Evolutionary conservation across 2,888 invertebrate genomes (phyloP).

Genomic region (Isoperla grammatica): DNA sequence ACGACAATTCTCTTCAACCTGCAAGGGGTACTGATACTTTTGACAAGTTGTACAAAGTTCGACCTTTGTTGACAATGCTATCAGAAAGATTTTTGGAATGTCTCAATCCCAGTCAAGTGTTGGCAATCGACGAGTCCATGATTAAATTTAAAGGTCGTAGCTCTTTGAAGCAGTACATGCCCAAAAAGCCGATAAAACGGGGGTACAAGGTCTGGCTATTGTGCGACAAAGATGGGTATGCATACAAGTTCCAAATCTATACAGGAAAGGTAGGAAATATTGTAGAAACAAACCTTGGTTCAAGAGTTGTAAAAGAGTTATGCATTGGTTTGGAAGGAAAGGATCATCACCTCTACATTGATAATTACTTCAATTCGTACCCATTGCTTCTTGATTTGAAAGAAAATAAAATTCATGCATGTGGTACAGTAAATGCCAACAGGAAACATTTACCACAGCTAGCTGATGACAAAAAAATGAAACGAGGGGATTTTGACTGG

Average conservation of each 20-base stretch:
- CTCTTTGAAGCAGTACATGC: slow-evolving; percentile 26
- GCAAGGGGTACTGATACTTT: not conserved
- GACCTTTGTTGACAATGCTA: too few relatives aligned
- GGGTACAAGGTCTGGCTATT: slow-evolving; percentile 28
- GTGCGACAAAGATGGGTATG: slow-evolving; percentile 32
- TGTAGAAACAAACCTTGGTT: slow-evolving; percentile 5
- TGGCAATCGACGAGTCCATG: slow-evolving; percentile 19
- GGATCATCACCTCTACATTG: not conserved
- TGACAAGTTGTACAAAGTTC: slow-evolving; percentile 12
- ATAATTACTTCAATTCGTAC: too few relatives aligned
- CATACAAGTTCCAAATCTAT: slow-evolving; percentile 37
- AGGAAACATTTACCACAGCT: too few relatives aligned
- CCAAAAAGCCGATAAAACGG: slow-evolving; percentile 28
- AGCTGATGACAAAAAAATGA: too few relatives aligned
- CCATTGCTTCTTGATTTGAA: too few relatives aligned
- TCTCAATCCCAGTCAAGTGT: too few relatives aligned
- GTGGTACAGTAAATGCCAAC: too few relatives aligned
- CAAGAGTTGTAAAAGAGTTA: slow-evolving; percentile 19
- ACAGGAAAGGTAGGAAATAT: slow-evolving; percentile 35
- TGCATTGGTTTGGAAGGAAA: slow-evolving; percentile 7
- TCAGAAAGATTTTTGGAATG: not conserved
- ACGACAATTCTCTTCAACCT: slow-evolving; percentile 18
- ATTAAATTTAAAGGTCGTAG: slow-evolving; percentile 26
- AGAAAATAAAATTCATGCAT: too few relatives aligned
- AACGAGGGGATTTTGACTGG: too few relatives aligned